Conservation (phyloP, 2,797 vertebrate species). For the Megalops cyprinoides region DNA sequence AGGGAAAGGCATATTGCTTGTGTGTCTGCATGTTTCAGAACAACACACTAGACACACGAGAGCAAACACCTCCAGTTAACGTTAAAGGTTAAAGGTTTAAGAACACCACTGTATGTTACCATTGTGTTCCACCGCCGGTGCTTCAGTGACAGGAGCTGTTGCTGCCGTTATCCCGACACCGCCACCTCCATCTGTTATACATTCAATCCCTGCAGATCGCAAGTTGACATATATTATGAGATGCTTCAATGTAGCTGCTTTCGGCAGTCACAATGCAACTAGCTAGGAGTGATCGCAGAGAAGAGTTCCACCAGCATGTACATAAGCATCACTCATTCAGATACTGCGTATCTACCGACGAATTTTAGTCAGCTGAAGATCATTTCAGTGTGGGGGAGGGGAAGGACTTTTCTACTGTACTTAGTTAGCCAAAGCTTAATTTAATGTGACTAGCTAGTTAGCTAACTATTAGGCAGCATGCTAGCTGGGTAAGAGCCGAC, state of each 20-base stretch:
- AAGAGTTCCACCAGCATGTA: not conserved
- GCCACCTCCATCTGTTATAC: conserved; percentile 76
- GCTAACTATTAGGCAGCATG: no score
- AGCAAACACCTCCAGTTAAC: not conserved
- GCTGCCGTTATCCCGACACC: conserved; percentile 74
- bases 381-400: not conserved
- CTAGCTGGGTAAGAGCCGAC: not conserved
- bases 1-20: not conserved
- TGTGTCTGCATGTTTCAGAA: not conserved
- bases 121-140: conserved; percentile 78
- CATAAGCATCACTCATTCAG: not conserved
- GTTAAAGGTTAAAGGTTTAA: not conserved
- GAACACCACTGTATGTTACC: conserved; percentile 55
- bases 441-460: not conserved
- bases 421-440: not conserved
- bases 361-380: not conserved
- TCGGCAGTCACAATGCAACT: not conserved
- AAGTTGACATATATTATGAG: conserved; percentile 37
- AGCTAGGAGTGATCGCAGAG: not conserved
- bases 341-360: not conserved
- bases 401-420: not conserved
- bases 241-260: not conserved
- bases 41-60: not conserved
- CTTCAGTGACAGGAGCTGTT: conserved; percentile 71
- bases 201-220: conserved; percentile 74